Percentiles rank a stretch among this genome's conserved stretches.
phyloP scores from a whole-genome alignment of 2,888 invertebrate genomes.

The Podotricha telesiphe region DNA sequence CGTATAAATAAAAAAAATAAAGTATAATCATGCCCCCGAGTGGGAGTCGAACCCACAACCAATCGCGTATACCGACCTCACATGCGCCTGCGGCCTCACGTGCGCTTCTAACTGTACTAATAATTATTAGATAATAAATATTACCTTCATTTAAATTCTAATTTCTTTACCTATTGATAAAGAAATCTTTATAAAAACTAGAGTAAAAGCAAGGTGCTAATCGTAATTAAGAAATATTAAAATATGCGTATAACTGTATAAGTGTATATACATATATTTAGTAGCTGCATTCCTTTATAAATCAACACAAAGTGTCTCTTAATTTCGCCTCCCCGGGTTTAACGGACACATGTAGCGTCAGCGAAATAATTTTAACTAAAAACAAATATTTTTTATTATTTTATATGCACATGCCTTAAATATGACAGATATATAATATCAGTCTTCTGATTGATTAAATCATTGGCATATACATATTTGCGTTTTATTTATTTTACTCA shows the following conservation, averaged over 20 bases:
- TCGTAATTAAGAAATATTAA: constrained; percentile 21
- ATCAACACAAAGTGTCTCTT: constrained; percentile 78
- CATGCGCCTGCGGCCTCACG: no score
- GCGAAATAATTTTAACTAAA: constrained; percentile 47
- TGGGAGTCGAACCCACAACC: no score
- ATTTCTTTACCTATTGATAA: constrained; percentile 15
- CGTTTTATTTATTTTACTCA: no score
- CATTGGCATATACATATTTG: no score
- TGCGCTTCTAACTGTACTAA: background rate
- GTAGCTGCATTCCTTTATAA: constrained; percentile 69
- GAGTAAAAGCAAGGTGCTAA: constrained; percentile 20
- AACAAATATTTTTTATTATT: background rate
- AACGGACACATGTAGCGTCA: constrained; percentile 65
- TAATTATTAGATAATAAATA: background rate
- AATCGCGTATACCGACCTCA: no score
- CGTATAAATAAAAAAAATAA: no score
- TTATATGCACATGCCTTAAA: background rate
- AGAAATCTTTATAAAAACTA: constrained; percentile 14
- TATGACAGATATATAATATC: no score
- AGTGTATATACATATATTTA: constrained; percentile 49
- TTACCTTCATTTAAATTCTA: background rate
- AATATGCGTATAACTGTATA: constrained; percentile 22
- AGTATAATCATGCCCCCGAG: no score
- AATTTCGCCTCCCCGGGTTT: constrained; percentile 75
- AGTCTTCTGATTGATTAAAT: no score